A percentile compares a stretch with the other conserved stretches of the same genome.
phyloP scores from a whole-genome alignment of 1,140 invertebrate species.

The Lepeophtheirus salmonis region DNA sequence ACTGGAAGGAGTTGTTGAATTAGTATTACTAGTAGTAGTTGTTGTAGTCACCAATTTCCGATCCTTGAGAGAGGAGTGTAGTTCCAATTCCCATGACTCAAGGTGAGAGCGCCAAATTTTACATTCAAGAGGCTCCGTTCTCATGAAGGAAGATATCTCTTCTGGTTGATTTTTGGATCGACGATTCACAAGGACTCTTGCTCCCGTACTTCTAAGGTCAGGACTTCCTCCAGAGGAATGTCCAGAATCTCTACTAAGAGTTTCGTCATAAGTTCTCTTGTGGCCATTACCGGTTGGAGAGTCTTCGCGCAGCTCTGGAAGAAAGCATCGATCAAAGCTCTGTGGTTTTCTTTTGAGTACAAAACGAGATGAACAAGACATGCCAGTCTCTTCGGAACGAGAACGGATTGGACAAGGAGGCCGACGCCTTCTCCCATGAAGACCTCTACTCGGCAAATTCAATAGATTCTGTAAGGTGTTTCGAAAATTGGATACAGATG shows the following conservation, averaged over 20 bases:
- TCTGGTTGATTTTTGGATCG: background rate
- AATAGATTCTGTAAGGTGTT: background rate
- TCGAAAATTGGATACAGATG: background rate
- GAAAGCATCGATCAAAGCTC: background rate
- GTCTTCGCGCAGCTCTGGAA: background rate
- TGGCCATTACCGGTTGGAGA: background rate
- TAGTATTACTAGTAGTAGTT: too few species aligned
- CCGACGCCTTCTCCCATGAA: background rate
- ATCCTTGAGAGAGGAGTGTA: background rate
- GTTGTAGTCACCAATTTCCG: too few species aligned
- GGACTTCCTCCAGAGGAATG: conserved; percentile 1
- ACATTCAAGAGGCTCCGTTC: too few species aligned
- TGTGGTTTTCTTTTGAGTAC: background rate
- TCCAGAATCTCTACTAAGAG: conserved; percentile 9
- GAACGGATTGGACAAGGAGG: background rate
- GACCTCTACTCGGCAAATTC: background rate
- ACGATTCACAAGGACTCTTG: background rate
- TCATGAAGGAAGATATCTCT: background rate
- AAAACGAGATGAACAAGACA: background rate
- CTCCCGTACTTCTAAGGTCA: conserved; percentile 5
- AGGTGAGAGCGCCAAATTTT: background rate
- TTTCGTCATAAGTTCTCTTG: background rate
- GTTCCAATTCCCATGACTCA: background rate
- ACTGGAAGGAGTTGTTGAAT: background rate
- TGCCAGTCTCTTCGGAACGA: background rate